Evolutionary conservation across 2,888 invertebrate genomes (phyloP).

Genomic region (Leptopterna dolabrata): DNA sequence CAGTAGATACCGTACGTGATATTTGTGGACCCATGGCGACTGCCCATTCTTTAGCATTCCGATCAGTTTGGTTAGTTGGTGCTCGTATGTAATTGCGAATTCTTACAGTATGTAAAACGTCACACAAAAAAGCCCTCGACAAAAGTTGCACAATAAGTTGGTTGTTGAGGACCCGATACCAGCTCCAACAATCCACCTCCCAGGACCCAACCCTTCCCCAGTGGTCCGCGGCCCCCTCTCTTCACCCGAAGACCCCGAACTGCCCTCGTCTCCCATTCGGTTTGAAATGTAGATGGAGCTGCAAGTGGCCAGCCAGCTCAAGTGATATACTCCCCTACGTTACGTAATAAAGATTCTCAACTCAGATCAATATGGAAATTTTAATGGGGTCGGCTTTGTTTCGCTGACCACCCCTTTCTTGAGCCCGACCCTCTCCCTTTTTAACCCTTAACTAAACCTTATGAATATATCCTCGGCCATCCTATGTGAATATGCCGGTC

Average conservation of each 20-base stretch:
- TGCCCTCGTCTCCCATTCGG: slow-evolving; percentile 25
- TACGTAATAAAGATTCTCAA: slow-evolving; percentile 63
- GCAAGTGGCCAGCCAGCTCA: slow-evolving; percentile 53
- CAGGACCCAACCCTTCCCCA: not conserved
- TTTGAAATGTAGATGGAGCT: slow-evolving; percentile 54
- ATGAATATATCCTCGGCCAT: slow-evolving; percentile 53
- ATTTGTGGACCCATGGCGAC: too few species aligned
- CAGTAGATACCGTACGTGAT: too few species aligned
- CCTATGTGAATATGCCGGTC: slow-evolving; percentile 6
- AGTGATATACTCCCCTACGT: slow-evolving; percentile 57
- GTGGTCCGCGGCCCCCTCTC: not conserved
- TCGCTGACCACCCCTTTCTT: slow-evolving; percentile 59
- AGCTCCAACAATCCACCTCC: not conserved
- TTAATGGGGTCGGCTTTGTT: slow-evolving; percentile 62
- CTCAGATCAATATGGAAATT: slow-evolving; percentile 63
- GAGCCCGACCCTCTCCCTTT: slow-evolving; percentile 53
- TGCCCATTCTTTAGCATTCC: too few species aligned
- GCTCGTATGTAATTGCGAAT: too few species aligned
- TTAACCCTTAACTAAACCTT: slow-evolving; percentile 56
- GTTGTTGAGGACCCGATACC: not conserved
- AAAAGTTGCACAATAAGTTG: not conserved
- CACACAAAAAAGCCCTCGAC: not conserved
- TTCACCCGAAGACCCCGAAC: not conserved
- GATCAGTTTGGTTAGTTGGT: too few species aligned
- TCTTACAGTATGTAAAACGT: too few species aligned